Conservation (phyloP, 1,140 invertebrate genomes). For the Drosophila eugracilis region DNA sequence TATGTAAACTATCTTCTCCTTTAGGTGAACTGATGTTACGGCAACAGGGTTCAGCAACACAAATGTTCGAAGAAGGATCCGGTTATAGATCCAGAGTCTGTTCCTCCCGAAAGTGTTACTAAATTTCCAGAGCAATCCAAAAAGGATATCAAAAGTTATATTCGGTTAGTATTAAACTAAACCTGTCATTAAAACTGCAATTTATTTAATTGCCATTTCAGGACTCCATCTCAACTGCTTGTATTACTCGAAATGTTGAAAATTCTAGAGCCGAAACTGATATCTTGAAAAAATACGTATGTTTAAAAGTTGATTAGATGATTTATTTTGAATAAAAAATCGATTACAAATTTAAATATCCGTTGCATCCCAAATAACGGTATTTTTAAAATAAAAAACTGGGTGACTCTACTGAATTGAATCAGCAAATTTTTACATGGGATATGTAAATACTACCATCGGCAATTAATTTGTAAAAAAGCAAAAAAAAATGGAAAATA, state of each 20-base stretch:
- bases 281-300: background rate
- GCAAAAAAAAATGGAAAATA: no score
- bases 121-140: constrained; percentile 34
- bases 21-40: constrained; percentile 28
- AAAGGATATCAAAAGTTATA: constrained; percentile 64
- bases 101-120: background rate
- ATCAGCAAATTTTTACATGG: no score
- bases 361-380: background rate
- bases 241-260: constrained; percentile 61
- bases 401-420: no score
- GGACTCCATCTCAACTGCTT: constrained; percentile 54
- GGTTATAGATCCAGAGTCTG: constrained; percentile 8
- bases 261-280: constrained; percentile 27
- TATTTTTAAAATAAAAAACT: no score
- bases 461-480: no score
- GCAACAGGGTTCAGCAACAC: constrained; percentile 14
- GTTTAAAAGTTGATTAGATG: background rate
- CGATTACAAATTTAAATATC: background rate
- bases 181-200: no score
- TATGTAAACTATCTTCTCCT: background rate
- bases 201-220: no score
- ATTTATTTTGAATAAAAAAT: background rate
- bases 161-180: constrained; percentile 34
- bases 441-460: no score
- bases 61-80: constrained; percentile 38